A percentile compares a stretch with the other conserved stretches of the same genome.
These are phyloP conservation scores for Crepidodera aurea DNA, from an alignment of 2,888 invertebrate species.

Conservation along the genomic window DNA sequence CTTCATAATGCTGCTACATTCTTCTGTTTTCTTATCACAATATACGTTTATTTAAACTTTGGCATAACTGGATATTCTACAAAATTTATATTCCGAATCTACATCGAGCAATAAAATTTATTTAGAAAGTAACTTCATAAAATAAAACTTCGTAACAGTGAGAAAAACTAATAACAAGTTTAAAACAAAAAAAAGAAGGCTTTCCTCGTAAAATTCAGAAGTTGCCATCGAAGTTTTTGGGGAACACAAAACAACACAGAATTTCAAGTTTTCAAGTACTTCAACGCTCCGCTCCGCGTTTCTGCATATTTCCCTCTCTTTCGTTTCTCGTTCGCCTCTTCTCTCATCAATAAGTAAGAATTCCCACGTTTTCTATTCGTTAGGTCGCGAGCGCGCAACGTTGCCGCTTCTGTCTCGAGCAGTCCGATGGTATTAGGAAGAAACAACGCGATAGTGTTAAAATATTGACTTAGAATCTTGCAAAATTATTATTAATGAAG, in stretches of 20 bases:
- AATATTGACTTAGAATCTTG: too few species aligned
- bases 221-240: constrained; percentile 28
- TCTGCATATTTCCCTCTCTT: constrained; percentile 14
- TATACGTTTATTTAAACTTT: too few species aligned
- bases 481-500: too few species aligned
- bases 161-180: constrained; percentile 13
- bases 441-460: too few species aligned
- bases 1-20: too few species aligned
- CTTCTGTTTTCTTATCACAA: too few species aligned
- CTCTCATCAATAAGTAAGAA: constrained; percentile 28
- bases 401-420: constrained; percentile 2
- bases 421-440: too few species aligned
- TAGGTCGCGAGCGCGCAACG: constrained; percentile 9
- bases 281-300: constrained; percentile 9
- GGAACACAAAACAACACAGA: constrained; percentile 21
- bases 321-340: constrained; percentile 21
- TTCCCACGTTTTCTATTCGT: constrained; percentile 50
- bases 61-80: too few species aligned
- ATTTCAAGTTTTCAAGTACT: constrained; percentile 31
- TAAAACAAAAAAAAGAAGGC: neutral
- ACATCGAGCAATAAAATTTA: neutral
- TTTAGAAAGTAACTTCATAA: constrained; percentile 1
- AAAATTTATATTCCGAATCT: neutral
- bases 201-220: constrained; percentile 25
- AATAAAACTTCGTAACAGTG: neutral